Percentiles rank a stretch among this genome's conserved stretches.
Conservation (phyloP, 2,797 vertebrate genomes). For the Lagorchestes hirsutus region DNA sequence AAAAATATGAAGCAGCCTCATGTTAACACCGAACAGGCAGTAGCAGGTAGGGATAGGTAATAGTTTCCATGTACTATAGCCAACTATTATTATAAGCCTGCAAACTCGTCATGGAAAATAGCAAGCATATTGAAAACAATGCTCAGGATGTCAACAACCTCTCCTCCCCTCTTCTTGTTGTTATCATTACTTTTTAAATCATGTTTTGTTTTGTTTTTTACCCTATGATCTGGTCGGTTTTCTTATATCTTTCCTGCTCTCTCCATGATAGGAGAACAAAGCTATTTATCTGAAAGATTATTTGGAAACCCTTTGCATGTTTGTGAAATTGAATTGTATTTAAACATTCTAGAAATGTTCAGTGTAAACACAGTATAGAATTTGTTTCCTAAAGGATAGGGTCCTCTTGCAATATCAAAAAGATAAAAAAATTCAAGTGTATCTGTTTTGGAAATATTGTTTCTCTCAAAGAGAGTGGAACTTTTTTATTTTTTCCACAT, state of each 20-base stretch:
- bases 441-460: background rate
- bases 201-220: background rate
- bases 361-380: background rate
- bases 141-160: background rate
- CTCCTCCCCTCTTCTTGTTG: background rate
- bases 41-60: background rate
- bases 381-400: background rate
- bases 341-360: background rate
- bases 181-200: background rate
- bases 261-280: background rate
- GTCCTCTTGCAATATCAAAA: constrained; percentile 11
- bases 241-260: background rate
- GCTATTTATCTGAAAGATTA: background rate
- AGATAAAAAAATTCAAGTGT: background rate
- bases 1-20: background rate
- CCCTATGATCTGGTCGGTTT: background rate
- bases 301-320: background rate
- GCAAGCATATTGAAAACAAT: background rate
- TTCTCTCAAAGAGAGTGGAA: constrained; percentile 5
- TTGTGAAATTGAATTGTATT: constrained; percentile 8
- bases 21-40: background rate
- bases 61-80: background rate
- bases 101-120: background rate
- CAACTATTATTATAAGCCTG: background rate
- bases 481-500: background rate